These are phyloP conservation scores for Heliconius eleuchia DNA, from an alignment of 1,140 invertebrate genomes.

Conservation along the genomic window DNA sequence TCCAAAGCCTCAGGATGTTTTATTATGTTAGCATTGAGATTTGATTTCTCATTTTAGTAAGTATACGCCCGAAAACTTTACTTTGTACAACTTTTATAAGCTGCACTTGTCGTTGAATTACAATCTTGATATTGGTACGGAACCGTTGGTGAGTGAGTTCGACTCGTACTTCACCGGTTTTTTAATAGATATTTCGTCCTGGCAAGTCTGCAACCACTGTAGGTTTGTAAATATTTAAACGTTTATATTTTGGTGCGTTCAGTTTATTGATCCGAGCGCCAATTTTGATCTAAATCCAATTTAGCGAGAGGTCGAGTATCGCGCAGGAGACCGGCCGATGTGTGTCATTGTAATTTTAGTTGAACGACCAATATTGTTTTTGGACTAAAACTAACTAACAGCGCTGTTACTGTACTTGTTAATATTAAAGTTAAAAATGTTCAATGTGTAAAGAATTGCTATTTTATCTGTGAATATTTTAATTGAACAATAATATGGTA, in stretches of 20 bases:
- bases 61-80: too few species aligned
- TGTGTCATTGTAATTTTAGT: constrained; percentile 32
- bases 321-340: constrained; percentile 23
- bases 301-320: constrained; percentile 21
- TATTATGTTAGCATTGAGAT: too few species aligned
- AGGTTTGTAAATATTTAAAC: neutral
- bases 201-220: too few species aligned
- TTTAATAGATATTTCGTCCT: too few species aligned
- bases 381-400: constrained; percentile 26
- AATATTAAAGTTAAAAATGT: constrained; percentile 17
- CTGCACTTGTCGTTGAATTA: too few species aligned
- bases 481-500: neutral
- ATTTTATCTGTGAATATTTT: neutral
- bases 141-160: too few species aligned
- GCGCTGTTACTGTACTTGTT: constrained; percentile 13
- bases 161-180: too few species aligned
- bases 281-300: constrained; percentile 25
- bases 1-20: too few species aligned
- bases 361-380: constrained; percentile 30
- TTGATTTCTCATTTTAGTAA: too few species aligned
- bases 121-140: too few species aligned
- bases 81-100: too few species aligned
- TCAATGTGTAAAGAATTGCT: neutral
- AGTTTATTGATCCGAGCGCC: constrained; percentile 22
- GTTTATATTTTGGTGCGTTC: constrained; percentile 12